Evolutionary conservation across 2,797 vertebrate species (phyloP).

Genomic region (Borostomias antarcticus): DNA sequence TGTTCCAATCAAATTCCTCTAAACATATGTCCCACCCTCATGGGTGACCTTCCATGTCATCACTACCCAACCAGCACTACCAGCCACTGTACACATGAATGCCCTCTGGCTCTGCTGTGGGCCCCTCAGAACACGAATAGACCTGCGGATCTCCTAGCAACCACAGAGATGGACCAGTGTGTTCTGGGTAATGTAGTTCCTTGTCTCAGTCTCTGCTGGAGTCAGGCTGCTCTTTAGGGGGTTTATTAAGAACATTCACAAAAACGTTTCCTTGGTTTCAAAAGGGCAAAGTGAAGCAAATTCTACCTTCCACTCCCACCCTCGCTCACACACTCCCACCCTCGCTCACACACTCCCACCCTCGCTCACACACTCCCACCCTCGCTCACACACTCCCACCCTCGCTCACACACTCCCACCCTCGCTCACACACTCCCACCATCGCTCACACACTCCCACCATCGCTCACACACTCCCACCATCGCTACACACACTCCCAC

Average conservation of each 20-base stretch:
- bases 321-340: not conserved
- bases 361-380: too few species aligned
- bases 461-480: too few species aligned
- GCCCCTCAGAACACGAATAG: slow-evolving; percentile 38
- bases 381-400: too few species aligned
- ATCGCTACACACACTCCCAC: too few species aligned
- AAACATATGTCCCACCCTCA: too few species aligned
- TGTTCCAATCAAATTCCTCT: too few species aligned
- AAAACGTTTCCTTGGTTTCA: slow-evolving; percentile 36
- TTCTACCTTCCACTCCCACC: not conserved
- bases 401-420: too few species aligned
- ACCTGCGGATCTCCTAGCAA: slow-evolving; percentile 54
- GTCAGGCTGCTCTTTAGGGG: slow-evolving; percentile 5
- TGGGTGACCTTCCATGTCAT: too few species aligned
- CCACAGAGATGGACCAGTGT: slow-evolving; percentile 48
- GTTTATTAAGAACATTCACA: slow-evolving; percentile 37
- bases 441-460: too few species aligned
- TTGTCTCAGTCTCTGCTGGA: slow-evolving; percentile 30
- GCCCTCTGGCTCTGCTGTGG: slow-evolving; percentile 26
- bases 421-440: too few species aligned
- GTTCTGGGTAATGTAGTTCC: slow-evolving; percentile 20
- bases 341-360: not conserved
- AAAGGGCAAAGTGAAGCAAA: slow-evolving; percentile 19
- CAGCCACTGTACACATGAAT: too few species aligned
- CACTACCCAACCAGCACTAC: not conserved